Conservation (phyloP, 2,797 vertebrate genomes). For the Agapornis canus region DNA sequence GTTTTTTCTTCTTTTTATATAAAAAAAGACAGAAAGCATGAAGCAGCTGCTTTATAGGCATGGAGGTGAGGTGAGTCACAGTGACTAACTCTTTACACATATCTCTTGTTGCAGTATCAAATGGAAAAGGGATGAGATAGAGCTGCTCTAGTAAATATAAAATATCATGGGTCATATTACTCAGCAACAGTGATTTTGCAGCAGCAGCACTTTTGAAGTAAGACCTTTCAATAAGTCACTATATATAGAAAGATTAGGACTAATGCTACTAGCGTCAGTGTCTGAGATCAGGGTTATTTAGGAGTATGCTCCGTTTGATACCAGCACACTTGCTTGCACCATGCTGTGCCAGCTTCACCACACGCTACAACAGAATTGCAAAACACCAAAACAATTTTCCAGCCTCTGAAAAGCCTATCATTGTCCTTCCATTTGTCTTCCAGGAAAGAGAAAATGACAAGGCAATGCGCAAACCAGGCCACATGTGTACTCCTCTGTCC, state of each 20-base stretch:
- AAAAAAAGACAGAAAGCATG: constrained; percentile 19
- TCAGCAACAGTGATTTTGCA: constrained; percentile 70
- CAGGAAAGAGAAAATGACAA: constrained; percentile 2
- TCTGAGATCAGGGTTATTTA: constrained; percentile 54
- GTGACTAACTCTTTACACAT: constrained; percentile 68
- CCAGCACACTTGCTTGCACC: rapidly evolving
- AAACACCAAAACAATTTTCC: neutral
- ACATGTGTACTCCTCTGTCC: neutral
- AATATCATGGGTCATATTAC: constrained; percentile 75
- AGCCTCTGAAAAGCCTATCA: neutral
- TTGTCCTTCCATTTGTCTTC: constrained; percentile 17
- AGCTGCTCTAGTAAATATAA: constrained; percentile 64
- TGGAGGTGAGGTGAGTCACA: constrained; percentile 64
- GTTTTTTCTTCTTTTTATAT: neutral
- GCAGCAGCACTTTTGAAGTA: constrained; percentile 67
- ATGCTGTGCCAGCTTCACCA: neutral
- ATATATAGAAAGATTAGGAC: constrained; percentile 46
- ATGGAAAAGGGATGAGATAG: constrained; percentile 62
- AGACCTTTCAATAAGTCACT: constrained; percentile 67
- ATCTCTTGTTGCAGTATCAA: constrained; percentile 73
- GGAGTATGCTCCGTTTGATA: neutral
- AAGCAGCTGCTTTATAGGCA: constrained; percentile 63
- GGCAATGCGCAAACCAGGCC: constrained; percentile 11
- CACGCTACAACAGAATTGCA: neutral
- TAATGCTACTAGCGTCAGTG: neutral